Evolutionary conservation across 2,113 vertebrate species (phyloP).

Genomic region (Epinephelus fuscoguttatus): DNA sequence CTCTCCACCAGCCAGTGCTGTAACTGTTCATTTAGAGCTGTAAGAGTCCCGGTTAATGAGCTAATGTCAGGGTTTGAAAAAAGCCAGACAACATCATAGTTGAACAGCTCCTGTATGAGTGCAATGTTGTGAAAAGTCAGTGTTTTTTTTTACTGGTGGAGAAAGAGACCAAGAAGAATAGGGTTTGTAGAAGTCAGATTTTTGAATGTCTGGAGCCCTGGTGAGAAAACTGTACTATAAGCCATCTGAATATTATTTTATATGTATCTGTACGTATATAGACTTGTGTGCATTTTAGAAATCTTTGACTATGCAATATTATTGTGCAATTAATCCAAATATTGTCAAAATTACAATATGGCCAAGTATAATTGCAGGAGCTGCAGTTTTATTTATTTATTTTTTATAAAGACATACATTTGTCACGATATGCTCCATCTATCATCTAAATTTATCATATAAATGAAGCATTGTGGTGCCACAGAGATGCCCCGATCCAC

Average conservation of each 20-base stretch:
- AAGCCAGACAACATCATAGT: conserved; percentile 11
- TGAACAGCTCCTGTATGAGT: not conserved
- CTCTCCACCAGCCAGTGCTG: conserved; percentile 7
- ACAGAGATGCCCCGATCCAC: too few relatives aligned
- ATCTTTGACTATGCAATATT: not conserved
- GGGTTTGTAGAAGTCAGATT: not conserved
- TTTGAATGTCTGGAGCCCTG: not conserved
- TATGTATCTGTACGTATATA: not conserved
- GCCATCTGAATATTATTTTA: not conserved
- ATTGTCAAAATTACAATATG: too few relatives aligned
- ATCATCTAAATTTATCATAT: too few relatives aligned
- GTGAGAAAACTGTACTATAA: not conserved
- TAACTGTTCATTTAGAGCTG: conserved; percentile 28
- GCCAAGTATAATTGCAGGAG: too few relatives aligned
- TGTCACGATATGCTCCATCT: too few relatives aligned
- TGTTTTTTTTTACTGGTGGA: not conserved
- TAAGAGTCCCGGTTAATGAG: conserved; percentile 27
- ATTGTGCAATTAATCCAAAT: too few relatives aligned
- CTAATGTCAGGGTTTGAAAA: conserved; percentile 23
- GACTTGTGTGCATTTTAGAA: not conserved
- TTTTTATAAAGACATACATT: too few relatives aligned
- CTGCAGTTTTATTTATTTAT: too few relatives aligned
- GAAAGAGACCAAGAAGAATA: not conserved
- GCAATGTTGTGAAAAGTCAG: not conserved
- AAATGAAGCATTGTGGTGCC: too few relatives aligned